Conservation (phyloP, 2,113 vertebrate genomes). For the Pomatostomus ruficeps region DNA sequence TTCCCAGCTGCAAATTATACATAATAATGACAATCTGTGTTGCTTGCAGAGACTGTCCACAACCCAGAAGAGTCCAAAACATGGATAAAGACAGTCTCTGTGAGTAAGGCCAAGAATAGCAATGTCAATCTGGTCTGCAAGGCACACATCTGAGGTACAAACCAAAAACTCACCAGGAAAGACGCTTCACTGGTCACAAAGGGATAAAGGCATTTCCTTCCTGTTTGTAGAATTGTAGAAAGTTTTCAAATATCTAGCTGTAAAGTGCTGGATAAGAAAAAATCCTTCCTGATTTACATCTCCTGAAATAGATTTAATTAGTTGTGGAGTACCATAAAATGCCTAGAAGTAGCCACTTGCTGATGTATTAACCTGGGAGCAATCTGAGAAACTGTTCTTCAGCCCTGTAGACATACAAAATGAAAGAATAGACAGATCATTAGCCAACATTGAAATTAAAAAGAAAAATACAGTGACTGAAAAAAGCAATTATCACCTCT, state of each 20-base stretch:
- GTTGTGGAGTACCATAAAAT: neutral
- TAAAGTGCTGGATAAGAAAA: neutral
- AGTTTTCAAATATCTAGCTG: neutral
- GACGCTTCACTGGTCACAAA: neutral
- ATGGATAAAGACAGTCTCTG: neutral
- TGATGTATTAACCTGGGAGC: conserved; percentile 12
- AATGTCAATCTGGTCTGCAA: neutral
- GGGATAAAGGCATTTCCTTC: neutral
- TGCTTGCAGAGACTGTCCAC: neutral
- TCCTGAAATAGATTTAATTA: conserved; percentile 31
- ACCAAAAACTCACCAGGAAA: neutral
- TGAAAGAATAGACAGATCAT: conserved; percentile 49
- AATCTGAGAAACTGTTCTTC: neutral
- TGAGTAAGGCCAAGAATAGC: neutral
- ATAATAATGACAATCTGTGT: neutral
- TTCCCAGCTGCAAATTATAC: neutral
- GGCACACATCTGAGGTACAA: neutral
- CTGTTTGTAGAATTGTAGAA: neutral
- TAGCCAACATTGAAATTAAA: conserved; percentile 60
- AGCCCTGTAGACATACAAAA: neutral
- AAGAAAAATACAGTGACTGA: conserved; percentile 1
- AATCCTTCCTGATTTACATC: neutral
- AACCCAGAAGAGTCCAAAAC: neutral
- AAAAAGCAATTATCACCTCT: conserved; percentile 31
- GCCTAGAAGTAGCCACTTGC: conserved; percentile 29